Percentiles rank a stretch among this genome's conserved stretches.
Evolutionary conservation across 2,888 invertebrate genomes (phyloP).

Genomic region (Eupeodes latifasciatus): DNA sequence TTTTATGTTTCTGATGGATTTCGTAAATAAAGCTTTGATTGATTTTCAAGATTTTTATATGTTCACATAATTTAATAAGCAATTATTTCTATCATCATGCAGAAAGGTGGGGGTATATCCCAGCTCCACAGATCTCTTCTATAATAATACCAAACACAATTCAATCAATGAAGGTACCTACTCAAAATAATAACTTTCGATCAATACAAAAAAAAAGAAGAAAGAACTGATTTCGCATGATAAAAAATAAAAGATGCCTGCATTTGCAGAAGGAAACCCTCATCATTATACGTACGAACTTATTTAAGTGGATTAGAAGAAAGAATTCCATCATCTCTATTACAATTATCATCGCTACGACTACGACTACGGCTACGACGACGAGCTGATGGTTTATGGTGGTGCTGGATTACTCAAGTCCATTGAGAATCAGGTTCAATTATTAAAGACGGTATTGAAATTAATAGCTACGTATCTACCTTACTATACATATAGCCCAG

Average conservation of each 20-base stretch:
- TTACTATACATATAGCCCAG: background rate
- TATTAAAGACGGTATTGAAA: conserved; percentile 63
- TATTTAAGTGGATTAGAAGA: conserved; percentile 69
- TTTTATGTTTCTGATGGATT: too few species aligned
- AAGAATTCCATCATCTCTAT: conserved; percentile 69
- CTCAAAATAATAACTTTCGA: conserved; percentile 9
- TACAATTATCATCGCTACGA: conserved; percentile 73
- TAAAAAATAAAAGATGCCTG: background rate
- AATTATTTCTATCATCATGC: too few species aligned
- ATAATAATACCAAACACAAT: background rate
- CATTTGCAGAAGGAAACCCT: background rate
- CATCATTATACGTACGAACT: conserved; percentile 6
- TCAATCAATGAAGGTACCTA: background rate
- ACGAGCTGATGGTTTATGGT: conserved; percentile 17
- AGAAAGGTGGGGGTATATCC: too few species aligned
- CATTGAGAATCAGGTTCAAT: conserved; percentile 60
- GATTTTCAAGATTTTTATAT: too few species aligned
- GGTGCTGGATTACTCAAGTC: conserved; percentile 58
- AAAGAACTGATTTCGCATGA: background rate
- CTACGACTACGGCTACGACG: background rate
- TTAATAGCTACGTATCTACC: conserved; percentile 55
- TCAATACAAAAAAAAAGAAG: background rate
- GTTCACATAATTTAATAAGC: too few species aligned
- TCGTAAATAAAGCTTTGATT: too few species aligned
- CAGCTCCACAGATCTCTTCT: background rate